Conservation (phyloP, 2,888 invertebrate species). For the Leptopilina myrica region DNA sequence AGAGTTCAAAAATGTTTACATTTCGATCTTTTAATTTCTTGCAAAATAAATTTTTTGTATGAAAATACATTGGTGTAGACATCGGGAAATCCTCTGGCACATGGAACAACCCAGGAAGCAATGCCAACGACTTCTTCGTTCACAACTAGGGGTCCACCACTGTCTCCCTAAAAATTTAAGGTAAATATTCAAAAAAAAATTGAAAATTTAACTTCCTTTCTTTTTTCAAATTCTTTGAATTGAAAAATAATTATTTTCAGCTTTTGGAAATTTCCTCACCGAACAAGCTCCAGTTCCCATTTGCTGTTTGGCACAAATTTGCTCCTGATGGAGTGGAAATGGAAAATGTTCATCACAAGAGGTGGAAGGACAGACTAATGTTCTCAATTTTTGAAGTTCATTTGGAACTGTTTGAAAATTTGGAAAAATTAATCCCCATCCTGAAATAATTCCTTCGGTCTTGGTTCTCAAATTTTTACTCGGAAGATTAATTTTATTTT, state of each 20-base stretch:
- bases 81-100: constrained; percentile 43
- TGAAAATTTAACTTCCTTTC: neutral
- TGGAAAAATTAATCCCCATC: constrained; percentile 39
- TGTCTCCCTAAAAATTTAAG: constrained; percentile 42
- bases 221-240: neutral
- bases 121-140: constrained; percentile 43
- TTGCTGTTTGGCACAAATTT: constrained; percentile 40
- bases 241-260: neutral
- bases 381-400: constrained; percentile 29
- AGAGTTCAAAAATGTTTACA: neutral
- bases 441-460: constrained; percentile 16
- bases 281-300: constrained; percentile 43
- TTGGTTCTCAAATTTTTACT: constrained; percentile 13
- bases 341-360: constrained; percentile 18
- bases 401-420: neutral
- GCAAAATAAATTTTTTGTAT: constrained; percentile 30
- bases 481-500: constrained; percentile 33
- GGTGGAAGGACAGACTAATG: neutral
- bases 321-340: neutral
- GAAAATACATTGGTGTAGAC: constrained; percentile 47
- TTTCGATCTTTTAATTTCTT: neutral
- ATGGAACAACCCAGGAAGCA: constrained; percentile 44
- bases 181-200: no score
- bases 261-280: constrained; percentile 28
- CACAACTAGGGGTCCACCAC: constrained; percentile 45